Conservation (phyloP, 2,113 vertebrate species). For the Poeciliopsis occidentalis region DNA sequence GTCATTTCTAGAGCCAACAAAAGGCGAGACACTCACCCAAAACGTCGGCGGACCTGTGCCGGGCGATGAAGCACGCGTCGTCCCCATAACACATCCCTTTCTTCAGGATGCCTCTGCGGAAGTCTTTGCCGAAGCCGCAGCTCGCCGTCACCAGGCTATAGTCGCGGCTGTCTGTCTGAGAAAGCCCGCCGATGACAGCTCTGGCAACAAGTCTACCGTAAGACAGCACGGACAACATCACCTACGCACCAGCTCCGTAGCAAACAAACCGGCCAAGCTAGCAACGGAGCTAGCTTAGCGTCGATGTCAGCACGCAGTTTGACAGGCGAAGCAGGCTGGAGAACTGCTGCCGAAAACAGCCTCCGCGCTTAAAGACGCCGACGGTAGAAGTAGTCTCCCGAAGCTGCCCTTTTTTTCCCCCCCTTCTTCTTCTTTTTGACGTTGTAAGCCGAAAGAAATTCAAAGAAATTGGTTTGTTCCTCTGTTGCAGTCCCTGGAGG, state of each 20-base stretch:
- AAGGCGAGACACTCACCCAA: constrained; percentile 83
- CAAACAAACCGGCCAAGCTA: constrained; percentile 49
- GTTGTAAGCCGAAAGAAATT: neutral
- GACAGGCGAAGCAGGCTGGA: constrained; percentile 12
- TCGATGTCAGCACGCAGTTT: constrained; percentile 9
- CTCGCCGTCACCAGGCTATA: constrained; percentile 97
- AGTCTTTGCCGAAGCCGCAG: constrained; percentile 98
- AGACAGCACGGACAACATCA: constrained; percentile 97
- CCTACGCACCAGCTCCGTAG: constrained; percentile 48
- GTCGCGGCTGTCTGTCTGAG: constrained; percentile 94
- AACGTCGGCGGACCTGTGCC: constrained; percentile 92
- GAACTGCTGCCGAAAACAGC: constrained; percentile 18
- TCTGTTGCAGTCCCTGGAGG: neutral
- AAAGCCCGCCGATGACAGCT: constrained; percentile 96
- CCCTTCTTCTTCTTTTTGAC: neutral
- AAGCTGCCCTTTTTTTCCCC: no score
- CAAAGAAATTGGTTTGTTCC: constrained; percentile 6
- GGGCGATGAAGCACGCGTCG: constrained; percentile 95
- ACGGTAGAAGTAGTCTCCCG: no score
- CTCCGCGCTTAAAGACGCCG: neutral
- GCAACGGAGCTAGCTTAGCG: constrained; percentile 57
- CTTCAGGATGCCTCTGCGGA: constrained; percentile 96
- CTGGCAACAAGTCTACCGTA: constrained; percentile 96
- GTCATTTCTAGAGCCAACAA: no score
- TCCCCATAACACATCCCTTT: constrained; percentile 98